These are phyloP conservation scores for Clavelina lepadiformis DNA, from an alignment of 23 tunicate genomes.

Conservation along the genomic window DNA sequence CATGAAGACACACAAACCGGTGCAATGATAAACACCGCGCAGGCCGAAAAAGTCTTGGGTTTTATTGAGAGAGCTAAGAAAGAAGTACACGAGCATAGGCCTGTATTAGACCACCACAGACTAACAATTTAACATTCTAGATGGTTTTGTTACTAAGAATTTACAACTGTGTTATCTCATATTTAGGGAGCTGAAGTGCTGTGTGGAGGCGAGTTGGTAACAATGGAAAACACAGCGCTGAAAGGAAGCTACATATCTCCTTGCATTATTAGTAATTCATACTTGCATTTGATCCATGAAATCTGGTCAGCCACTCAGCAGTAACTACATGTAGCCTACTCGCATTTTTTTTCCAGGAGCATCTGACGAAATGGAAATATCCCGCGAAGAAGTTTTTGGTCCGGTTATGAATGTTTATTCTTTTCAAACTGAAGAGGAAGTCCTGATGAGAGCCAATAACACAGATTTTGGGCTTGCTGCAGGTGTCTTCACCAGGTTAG, in stretches of 20 bases:
- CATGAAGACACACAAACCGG: conserved; percentile 72
- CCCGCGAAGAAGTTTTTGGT: conserved; percentile 91
- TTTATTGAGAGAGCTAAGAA: conserved; percentile 62
- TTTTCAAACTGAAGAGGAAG: conserved; percentile 86
- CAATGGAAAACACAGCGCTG: conserved; percentile 32
- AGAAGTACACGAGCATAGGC: too few species aligned
- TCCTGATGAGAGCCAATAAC: conserved; percentile 66
- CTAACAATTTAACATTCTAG: too few species aligned
- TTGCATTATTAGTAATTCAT: conserved; percentile 66
- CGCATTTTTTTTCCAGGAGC: conserved; percentile 18
- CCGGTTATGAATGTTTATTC: conserved; percentile 92
- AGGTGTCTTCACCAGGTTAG: conserved; percentile 90
- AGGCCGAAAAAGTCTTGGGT: conserved; percentile 72
- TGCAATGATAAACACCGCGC: conserved; percentile 69
- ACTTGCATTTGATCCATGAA: too few species aligned
- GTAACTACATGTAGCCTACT: too few species aligned
- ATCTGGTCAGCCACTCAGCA: too few species aligned
- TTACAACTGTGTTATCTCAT: neutral
- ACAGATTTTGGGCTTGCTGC: conserved; percentile 81
- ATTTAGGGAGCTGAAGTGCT: conserved; percentile 66
- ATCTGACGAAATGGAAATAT: conserved; percentile 62
- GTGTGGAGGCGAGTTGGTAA: conserved; percentile 63
- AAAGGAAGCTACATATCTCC: conserved; percentile 64
- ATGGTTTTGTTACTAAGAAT: too few species aligned
- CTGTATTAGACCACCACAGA: too few species aligned